Evolutionary conservation across 2,113 vertebrate genomes (phyloP), one percentile per base, ranked within the genome.

Genomic region (Pseudonaja textilis): DNA sequence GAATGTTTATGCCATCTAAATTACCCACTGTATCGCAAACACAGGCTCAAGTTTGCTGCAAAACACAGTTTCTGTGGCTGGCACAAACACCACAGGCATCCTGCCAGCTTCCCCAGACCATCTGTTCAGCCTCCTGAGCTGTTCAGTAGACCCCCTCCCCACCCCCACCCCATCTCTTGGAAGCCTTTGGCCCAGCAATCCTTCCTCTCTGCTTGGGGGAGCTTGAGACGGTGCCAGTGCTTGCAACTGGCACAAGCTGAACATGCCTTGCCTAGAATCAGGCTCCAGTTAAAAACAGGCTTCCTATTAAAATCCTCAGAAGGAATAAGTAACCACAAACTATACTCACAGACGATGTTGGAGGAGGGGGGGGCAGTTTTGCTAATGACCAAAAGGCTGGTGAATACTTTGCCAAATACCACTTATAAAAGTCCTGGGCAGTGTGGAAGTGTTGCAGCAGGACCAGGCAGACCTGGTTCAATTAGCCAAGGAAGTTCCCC

Each of bases 61-160:
- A 61, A 89, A 96, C 96, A 97, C 95, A 96, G 55, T 95, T 50
- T 95, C 95, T 94, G 92, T 92, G 96, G 96, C 95, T 97, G 96
- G 95, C 95, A 96, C 95, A 91, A 61, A 96, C 96, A 97, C 95
- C 23, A 57, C 55, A 26, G 29, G 45, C 26, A 5, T 39, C 39
- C 34, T 4, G 95, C 96, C 26, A 50, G 26, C 3, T 8, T 14
- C 39, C 69, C 54, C 18, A 50, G 93, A 23, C 97, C 96, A 97
- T 97, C 97, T 97, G 97, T 95, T 97, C 95, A 0, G 95, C 95
- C 96, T 95, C 91, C 92, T 95, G 95, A 96, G 95, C 95, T 95
- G 91, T 94, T 96, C 94, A 3, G 95, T 91, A 94, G 56, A 52
- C 59, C 92, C 94, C 96, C 74, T 94, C 96, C 95, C 91, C 95